Evolutionary conservation across 2,888 invertebrate species (phyloP).

Genomic region (Steinernema scapterisci): DNA sequence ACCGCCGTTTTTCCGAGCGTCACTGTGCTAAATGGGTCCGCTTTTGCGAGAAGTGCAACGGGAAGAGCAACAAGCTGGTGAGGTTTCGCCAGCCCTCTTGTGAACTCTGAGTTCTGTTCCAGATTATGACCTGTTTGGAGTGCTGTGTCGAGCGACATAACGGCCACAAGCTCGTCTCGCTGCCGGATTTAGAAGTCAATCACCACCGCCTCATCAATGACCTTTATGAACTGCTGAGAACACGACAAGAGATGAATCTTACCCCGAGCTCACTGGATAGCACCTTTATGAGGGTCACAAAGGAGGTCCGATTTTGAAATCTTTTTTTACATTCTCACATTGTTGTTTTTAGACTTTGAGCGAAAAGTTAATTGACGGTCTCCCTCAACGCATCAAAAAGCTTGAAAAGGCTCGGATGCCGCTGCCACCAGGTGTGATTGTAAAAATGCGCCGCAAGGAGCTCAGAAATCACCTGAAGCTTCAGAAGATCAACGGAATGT

Average conservation of each 20-base stretch:
- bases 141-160: constrained; percentile 64
- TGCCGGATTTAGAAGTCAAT: constrained; percentile 51
- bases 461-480: constrained; percentile 43
- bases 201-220: constrained; percentile 49
- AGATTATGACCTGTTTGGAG: constrained; percentile 56
- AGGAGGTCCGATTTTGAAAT: not conserved
- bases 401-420: constrained; percentile 3
- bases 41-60: constrained; percentile 49
- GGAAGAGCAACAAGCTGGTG: not conserved
- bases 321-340: not conserved
- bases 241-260: constrained; percentile 11
- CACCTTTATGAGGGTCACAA: constrained; percentile 26
- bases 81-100: not conserved
- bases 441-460: constrained; percentile 45
- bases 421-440: constrained; percentile 34
- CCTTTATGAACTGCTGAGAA: constrained; percentile 40
- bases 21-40: constrained; percentile 45
- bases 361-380: constrained; percentile 11
- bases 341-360: not conserved
- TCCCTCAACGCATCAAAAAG: constrained; percentile 16
- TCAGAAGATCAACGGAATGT: constrained; percentile 41
- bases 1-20: constrained; percentile 45
- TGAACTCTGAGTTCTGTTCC: constrained; percentile 2
- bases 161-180: constrained; percentile 55
- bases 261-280: not conserved